phyloP scores from a whole-genome alignment of 2,888 invertebrate species.

The Oligia fasciuncula region DNA sequence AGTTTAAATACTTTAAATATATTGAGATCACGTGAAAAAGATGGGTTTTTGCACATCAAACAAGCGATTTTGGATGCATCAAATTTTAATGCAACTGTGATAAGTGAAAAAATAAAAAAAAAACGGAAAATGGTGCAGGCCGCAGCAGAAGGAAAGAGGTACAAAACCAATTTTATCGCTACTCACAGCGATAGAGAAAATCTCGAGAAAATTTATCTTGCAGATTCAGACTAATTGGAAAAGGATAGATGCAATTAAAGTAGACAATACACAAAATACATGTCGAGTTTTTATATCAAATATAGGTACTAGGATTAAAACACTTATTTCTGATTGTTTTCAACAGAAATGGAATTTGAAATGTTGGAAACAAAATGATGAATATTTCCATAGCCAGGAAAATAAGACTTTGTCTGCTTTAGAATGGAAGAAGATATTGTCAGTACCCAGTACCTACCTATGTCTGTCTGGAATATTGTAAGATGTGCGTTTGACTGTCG shows the following conservation, averaged over 20 bases:
- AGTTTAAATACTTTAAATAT: neutral
- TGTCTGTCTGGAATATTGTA: neutral
- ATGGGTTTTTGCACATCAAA: constrained; percentile 18
- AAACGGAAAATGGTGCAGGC: no score
- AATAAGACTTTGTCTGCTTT: neutral
- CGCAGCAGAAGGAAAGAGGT: neutral
- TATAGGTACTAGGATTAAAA: neutral
- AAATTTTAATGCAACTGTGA: neutral
- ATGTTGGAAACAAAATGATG: neutral
- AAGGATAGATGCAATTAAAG: neutral
- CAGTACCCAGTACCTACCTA: neutral
- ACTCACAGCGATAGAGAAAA: neutral
- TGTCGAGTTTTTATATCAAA: neutral
- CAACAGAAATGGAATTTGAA: neutral
- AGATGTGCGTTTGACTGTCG: neutral
- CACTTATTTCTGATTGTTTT: neutral
- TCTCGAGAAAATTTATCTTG: neutral
- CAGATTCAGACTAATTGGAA: neutral
- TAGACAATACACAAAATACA: neutral
- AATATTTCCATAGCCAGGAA: neutral
- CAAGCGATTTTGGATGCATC: constrained; percentile 1
- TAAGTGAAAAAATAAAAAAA: neutral
- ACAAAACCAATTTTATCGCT: neutral
- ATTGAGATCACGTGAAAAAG: neutral
- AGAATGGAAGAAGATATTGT: neutral